Evolutionary conservation across 1,140 invertebrate species (phyloP).

Genomic region (Diorhabda elongata): DNA sequence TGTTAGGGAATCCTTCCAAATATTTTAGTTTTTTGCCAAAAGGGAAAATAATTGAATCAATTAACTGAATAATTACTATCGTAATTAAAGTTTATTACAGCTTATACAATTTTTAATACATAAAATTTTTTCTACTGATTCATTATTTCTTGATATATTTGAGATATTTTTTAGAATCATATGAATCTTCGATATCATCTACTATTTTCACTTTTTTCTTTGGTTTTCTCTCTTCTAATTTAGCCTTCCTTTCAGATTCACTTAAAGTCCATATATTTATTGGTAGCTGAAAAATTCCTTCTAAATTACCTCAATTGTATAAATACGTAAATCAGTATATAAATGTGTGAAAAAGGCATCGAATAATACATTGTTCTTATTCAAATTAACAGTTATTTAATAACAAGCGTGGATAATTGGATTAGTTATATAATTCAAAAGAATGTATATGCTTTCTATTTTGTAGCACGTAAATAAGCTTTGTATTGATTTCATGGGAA

Average conservation of each 20-base stretch:
- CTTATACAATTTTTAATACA: no score
- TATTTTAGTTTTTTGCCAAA: no score
- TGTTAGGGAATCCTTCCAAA: no score
- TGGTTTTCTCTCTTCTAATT: conserved; percentile 66
- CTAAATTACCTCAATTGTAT: conserved; percentile 4
- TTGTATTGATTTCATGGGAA: no score
- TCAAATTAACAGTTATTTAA: neutral
- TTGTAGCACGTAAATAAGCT: no score
- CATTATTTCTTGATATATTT: conserved; percentile 63
- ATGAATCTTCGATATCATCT: conserved; percentile 74
- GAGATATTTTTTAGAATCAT: conserved; percentile 73
- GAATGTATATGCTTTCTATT: neutral
- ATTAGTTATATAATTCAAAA: neutral
- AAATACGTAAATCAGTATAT: neutral
- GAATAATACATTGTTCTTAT: neutral
- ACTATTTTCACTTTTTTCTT: conserved; percentile 68
- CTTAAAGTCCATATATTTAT: conserved; percentile 66
- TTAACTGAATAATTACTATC: no score
- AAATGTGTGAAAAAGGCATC: neutral
- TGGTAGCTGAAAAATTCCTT: conserved; percentile 61
- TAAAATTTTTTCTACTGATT: no score
- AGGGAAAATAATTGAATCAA: no score
- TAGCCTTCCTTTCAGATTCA: conserved; percentile 62
- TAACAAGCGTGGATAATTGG: neutral
- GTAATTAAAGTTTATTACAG: no score